Percentiles rank a stretch among this genome's conserved stretches.
These are phyloP conservation scores for Poecilia picta DNA, from an alignment of 2,797 vertebrate species.

Conservation along the genomic window DNA sequence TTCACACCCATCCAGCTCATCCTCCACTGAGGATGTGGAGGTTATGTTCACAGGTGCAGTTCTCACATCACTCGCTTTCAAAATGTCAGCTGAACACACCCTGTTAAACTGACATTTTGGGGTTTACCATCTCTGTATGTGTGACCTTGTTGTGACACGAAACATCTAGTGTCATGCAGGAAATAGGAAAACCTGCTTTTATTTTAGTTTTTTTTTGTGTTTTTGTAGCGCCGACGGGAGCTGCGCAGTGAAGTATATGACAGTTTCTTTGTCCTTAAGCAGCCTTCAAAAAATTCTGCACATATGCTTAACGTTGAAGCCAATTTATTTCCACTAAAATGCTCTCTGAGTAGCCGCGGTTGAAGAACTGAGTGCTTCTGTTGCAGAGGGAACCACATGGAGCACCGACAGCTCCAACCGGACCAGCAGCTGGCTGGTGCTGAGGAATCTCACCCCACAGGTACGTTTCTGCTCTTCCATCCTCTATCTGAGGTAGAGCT, in stretches of 20 bases:
- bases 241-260: background rate
- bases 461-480: slow-evolving; percentile 64
- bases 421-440: slow-evolving; percentile 97
- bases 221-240: background rate
- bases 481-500: background rate
- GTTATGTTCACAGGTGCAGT: slow-evolving; percentile 24
- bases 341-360: background rate
- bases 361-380: background rate
- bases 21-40: background rate
- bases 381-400: slow-evolving; percentile 91
- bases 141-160: slow-evolving; percentile 39
- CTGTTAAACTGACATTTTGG: slow-evolving; percentile 71
- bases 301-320: background rate
- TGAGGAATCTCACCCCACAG: slow-evolving; percentile 98
- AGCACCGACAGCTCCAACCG: slow-evolving; percentile 96
- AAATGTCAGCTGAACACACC: slow-evolving; percentile 31
- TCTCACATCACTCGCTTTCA: background rate
- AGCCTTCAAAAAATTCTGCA: background rate
- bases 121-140: slow-evolving; percentile 49
- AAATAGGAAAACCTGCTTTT: slow-evolving; percentile 1
- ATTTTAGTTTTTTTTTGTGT: background rate
- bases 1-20: slow-evolving; percentile 19
- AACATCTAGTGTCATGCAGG: background rate
- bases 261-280: background rate
- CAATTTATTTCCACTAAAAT: background rate